Evolutionary conservation across 2,113 vertebrate species (phyloP).

Genomic region (Nanorana parkeri): DNA sequence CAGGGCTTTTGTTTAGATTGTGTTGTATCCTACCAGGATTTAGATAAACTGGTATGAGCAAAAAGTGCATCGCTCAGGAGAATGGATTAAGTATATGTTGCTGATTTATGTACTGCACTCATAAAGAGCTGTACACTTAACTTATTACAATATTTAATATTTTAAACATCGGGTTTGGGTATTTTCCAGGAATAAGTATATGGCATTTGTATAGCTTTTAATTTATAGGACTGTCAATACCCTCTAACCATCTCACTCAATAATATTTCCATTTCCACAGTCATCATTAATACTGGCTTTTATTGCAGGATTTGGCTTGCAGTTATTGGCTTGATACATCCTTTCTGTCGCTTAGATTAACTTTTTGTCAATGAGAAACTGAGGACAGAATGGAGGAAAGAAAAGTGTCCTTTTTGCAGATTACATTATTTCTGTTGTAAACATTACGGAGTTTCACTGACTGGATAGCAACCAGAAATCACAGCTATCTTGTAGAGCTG

Average conservation of each 20-base stretch:
- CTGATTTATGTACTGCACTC: not conserved
- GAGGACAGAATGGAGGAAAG: too few species aligned
- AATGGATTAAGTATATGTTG: slow-evolving; percentile 11
- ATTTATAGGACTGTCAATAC: not conserved
- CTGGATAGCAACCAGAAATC: too few species aligned
- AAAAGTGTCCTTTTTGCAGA: too few species aligned
- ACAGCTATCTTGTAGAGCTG: too few species aligned
- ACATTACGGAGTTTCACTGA: too few species aligned
- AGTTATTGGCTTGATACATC: too few species aligned
- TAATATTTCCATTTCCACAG: not conserved
- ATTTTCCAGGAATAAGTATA: not conserved
- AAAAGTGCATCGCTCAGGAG: not conserved
- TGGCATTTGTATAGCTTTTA: not conserved
- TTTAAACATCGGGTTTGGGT: slow-evolving; percentile 10
- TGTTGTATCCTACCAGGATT: slow-evolving; percentile 31
- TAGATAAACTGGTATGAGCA: slow-evolving; percentile 26
- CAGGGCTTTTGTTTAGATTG: slow-evolving; percentile 47
- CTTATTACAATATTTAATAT: slow-evolving; percentile 28
- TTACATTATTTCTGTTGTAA: too few species aligned
- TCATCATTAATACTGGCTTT: not conserved
- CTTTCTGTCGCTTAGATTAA: too few species aligned
- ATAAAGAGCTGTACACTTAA: slow-evolving; percentile 4
- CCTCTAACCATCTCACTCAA: not conserved
- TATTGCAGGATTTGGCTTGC: too few species aligned
- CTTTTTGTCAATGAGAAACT: too few species aligned